Evolutionary conservation across 2,888 invertebrate genomes (phyloP).

Genomic region (Philereme transversata): DNA sequence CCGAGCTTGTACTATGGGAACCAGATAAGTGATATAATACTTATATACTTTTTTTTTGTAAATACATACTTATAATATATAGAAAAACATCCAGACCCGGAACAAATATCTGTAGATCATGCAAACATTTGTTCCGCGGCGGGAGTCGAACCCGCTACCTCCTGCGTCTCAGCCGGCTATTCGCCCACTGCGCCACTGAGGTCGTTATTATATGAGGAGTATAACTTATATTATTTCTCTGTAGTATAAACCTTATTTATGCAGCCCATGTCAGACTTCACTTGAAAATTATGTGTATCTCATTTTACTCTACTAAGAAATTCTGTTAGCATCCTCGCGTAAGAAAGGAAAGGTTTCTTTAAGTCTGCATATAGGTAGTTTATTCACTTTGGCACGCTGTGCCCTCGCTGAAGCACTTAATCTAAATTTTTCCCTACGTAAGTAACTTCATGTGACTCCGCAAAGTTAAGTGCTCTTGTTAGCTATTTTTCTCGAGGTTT

Average conservation of each 20-base stretch:
- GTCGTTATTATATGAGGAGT: too few species aligned
- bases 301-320: background rate
- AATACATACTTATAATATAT: too few species aligned
- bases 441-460: slow-evolving; percentile 25
- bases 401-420: slow-evolving; percentile 27
- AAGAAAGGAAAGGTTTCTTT: background rate
- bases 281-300: background rate
- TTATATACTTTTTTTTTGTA: too few species aligned
- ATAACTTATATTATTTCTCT: too few species aligned
- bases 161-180: too few species aligned
- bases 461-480: slow-evolving; percentile 25
- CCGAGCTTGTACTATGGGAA: too few species aligned
- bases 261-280: background rate
- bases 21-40: too few species aligned
- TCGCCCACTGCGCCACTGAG: too few species aligned
- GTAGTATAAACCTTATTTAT: background rate
- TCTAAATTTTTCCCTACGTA: slow-evolving; percentile 29
- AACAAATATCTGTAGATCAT: too few species aligned
- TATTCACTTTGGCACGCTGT: slow-evolving; percentile 30
- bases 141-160: too few species aligned
- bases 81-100: too few species aligned
- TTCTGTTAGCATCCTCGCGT: background rate
- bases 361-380: slow-evolving; percentile 13
- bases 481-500: slow-evolving; percentile 18
- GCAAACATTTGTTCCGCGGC: too few species aligned